Evolutionary conservation across 2,888 invertebrate species (phyloP).

Genomic region (Iphiclides podalirius): DNA sequence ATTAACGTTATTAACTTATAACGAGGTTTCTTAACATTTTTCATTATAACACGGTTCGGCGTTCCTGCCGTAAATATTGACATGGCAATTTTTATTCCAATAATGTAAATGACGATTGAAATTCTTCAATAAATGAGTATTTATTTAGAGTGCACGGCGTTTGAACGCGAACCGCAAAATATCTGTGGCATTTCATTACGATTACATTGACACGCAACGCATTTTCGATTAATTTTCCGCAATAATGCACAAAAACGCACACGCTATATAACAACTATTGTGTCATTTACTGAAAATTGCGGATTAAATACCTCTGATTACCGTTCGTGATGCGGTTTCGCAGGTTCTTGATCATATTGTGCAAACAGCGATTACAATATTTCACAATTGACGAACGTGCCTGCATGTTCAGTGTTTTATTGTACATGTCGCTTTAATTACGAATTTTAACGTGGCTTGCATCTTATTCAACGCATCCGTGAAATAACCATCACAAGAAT

Average conservation of each 20-base stretch:
- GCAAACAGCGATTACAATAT: conserved; percentile 19
- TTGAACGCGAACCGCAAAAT: conserved; percentile 34
- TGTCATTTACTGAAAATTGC: conserved; percentile 31
- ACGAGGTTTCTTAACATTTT: neutral
- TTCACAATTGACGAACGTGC: conserved; percentile 6
- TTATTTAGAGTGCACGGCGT: conserved; percentile 28
- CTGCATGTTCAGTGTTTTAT: conserved; percentile 3
- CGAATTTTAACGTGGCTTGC: conserved; percentile 10
- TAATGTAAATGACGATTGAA: conserved; percentile 15
- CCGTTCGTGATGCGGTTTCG: conserved; percentile 29
- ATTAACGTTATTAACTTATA: too few species aligned
- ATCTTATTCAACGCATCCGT: neutral
- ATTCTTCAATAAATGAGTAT: conserved; percentile 22
- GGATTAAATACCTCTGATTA: conserved; percentile 37
- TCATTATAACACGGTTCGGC: neutral
- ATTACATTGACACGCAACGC: conserved; percentile 58
- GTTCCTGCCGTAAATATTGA: neutral
- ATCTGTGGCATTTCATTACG: conserved; percentile 49
- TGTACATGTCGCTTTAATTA: conserved; percentile 12
- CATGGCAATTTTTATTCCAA: conserved; percentile 2
- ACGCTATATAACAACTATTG: conserved; percentile 37
- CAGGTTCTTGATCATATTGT: conserved; percentile 20
- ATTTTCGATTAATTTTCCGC: conserved; percentile 54
- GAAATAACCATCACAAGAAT: too few species aligned
- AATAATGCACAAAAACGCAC: conserved; percentile 50